Evolutionary conservation across 2,113 vertebrate species (phyloP).

Genomic region (Seriola aureovittata): DNA sequence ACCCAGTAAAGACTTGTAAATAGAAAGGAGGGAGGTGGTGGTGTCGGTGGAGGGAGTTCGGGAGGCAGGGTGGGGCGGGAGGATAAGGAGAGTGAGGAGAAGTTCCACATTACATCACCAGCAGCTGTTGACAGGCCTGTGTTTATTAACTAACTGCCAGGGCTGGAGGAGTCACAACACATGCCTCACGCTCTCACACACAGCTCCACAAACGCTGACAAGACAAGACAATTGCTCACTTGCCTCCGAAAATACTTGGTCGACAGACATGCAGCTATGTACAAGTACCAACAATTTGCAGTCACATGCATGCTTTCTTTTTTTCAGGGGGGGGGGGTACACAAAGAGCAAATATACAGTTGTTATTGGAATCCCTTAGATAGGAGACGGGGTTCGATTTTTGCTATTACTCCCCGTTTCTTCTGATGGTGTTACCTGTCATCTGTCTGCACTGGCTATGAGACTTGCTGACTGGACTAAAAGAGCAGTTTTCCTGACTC

Average conservation of each 20-base stretch:
- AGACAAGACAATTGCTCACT: constrained; percentile 22
- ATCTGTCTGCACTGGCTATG: constrained; percentile 39
- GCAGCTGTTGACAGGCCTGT: constrained; percentile 80
- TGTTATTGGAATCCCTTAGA: constrained; percentile 1
- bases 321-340: not conserved
- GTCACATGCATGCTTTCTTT: constrained; percentile 1
- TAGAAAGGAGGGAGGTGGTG: constrained; percentile 45
- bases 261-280: not conserved
- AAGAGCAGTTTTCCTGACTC: constrained; percentile 61
- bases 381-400: not conserved
- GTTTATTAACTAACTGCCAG: constrained; percentile 78
- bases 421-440: constrained; percentile 32
- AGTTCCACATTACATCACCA: constrained; percentile 81
- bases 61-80: constrained; percentile 64
- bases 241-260: not conserved
- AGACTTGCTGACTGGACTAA: constrained; percentile 62
- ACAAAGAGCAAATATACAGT: not conserved
- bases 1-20: constrained; percentile 78
- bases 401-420: not conserved
- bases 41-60: constrained; percentile 24
- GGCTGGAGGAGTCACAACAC: constrained; percentile 52
- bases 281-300: not conserved
- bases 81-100: constrained; percentile 68
- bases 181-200: constrained; percentile 22
- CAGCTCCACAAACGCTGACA: constrained; percentile 22